Evolutionary conservation across 30 jellyfish, hydroid and myxozoan genomes (phyloP).

Genomic region (Catostylus mosaicus): DNA sequence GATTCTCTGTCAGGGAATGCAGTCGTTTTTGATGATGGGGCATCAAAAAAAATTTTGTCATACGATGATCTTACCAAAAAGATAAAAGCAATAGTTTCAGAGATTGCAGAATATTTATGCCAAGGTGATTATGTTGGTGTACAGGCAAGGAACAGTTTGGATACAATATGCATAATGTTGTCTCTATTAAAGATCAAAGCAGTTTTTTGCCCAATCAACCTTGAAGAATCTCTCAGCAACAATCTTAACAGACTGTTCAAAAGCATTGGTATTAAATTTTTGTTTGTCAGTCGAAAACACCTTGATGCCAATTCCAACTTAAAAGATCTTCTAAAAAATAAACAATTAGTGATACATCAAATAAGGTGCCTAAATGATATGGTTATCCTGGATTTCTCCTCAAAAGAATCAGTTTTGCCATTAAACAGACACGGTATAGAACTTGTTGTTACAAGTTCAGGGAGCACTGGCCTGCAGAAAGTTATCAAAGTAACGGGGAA

Average conservation of each 20-base stretch:
- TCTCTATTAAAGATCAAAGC: slow-evolving; percentile 31
- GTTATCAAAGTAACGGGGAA: slow-evolving; percentile 72
- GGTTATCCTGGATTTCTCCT: not conserved
- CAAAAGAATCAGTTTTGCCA: too few species aligned
- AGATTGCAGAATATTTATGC: slow-evolving; percentile 5
- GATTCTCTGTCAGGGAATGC: slow-evolving; percentile 1
- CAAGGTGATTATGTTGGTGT: slow-evolving; percentile 39
- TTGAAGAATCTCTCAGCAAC: not conserved
- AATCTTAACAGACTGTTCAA: not conserved
- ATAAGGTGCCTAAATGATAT: not conserved
- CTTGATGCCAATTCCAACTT: not conserved
- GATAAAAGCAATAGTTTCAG: not conserved
- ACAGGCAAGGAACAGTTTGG: slow-evolving; percentile 2
- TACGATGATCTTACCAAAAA: slow-evolving; percentile 5
- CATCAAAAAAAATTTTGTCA: not conserved
- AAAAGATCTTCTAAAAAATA: not conserved
- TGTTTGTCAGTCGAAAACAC: not conserved
- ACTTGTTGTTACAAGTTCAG: slow-evolving; percentile 80
- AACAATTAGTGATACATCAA: not conserved
- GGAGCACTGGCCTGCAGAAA: slow-evolving; percentile 88
- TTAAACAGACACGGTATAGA: slow-evolving; percentile 30
- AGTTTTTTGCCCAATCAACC: slow-evolving; percentile 39
- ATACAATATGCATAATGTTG: slow-evolving; percentile 10
- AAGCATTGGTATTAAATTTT: not conserved
- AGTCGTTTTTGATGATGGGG: slow-evolving; percentile 18